Base-by-base conservation (phyloP, 2,797 vertebrate genomes). In the Petrocephalus sullivani region DNA sequence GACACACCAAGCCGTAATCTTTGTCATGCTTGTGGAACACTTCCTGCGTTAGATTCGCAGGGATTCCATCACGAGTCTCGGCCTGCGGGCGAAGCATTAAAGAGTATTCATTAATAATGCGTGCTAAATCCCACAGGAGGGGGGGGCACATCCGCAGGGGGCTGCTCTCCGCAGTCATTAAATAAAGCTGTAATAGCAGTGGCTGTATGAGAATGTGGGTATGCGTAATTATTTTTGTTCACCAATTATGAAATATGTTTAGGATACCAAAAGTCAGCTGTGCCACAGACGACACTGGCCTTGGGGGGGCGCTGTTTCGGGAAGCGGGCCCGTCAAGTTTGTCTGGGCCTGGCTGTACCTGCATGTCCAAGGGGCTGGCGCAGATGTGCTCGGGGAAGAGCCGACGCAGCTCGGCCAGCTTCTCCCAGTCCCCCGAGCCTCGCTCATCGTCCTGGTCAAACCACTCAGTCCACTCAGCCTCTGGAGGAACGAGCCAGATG, bases 381-480 rank as follows among this genome's bases (percentile, higher is more conserved):
- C 98, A 99, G 89, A 98, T 93, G 51, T 94, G 95, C 64, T 97
- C 97, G 37, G 97, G 97, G 90, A 96, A 94, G 90, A 95, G 93
- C 46, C 94, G 92, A 86, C 95, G 95, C 56, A 99, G 96, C 90
- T 98, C 97, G 0, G 95, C 95, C 81, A 98, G 93, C 88, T 98
- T 99, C 94, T 98, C 98, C 94, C 96, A 97, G 89, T 97, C 97
- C 93, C 97, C 97, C 54, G 96, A 95, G 87, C 95, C 96, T 0
- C 93, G 93, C 91, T 95, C 96, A 90, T 96, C 94, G 84, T 97
- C 96, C 21, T 96, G 97, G 92, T 97, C 91, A 88, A 98, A 97
- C 98, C 98, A 99, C 14, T 97, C 96, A 0, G 97, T 97, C 98
- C 98, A 99, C 91, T 98, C 97, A 28, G 96, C 95, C 91, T 99